Base-by-base conservation (phyloP, 1,140 invertebrate species). In the Liolophura sinensis region DNA sequence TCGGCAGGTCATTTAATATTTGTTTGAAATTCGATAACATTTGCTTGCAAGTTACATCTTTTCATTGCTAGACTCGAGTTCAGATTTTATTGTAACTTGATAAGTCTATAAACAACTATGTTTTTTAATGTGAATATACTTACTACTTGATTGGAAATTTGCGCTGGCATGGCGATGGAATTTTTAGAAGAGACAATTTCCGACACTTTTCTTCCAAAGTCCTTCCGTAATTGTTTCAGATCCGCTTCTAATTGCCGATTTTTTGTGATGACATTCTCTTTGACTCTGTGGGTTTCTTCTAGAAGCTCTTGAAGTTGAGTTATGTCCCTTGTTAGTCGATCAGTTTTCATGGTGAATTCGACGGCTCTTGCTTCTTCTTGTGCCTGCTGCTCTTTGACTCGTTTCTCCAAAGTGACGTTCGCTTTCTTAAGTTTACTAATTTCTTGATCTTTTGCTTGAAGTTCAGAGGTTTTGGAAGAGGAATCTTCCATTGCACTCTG, bases 161-260 rank as follows among this genome's bases (percentile, higher is more conserved):
- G 31, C 3, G 31, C 31, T 40, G 31, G 31, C 31, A 40, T 40
- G 31, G 31, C 31, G 9, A 40, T 40, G 31, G 31, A 40, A 40
- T 40, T 40, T 40, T 40, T 40, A 40, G 31, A 40, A 54, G 62
- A 62, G 4, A 78, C 74, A 15, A 77, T 71, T 51, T 79, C 78
- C 47, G 73, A 68, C 22, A 77, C 71, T 64, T 76, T 75, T 60
- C 71, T 71, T 56, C 71, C 73, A 51, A 80, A 77, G 52, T 78
- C 76, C 63, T 67, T 73, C 60, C 71, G 70, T 12, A 78, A 62
- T 58, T 64, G 66, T 70, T 78, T 76, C 40, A 80, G 61, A 46
- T 82, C 80, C 27, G 31, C 65, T 67, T 82, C 79, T 62, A 82
- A 68, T 66, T 77, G 77, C 65, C 75, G 73, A 65, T 71, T 75